These are phyloP conservation scores for Enhydra lutris DNA, from an alignment of 2,113 vertebrate species.

Conservation along the genomic window DNA sequence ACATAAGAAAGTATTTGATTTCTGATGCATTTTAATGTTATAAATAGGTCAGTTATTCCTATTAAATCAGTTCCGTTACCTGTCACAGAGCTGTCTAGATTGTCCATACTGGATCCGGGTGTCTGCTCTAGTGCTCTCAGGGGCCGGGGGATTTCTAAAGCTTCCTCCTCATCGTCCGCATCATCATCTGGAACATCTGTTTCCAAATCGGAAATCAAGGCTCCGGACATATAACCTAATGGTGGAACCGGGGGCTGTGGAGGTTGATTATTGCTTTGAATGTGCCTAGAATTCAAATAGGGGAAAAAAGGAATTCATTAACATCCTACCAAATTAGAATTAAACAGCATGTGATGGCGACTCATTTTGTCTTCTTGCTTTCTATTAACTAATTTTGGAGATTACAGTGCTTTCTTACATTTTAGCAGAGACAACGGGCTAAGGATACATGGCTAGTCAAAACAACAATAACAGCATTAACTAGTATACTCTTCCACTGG, in stretches of 20 bases:
- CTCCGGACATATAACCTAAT: conserved; percentile 96
- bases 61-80: conserved; percentile 82
- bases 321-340: background rate
- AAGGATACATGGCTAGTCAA: background rate
- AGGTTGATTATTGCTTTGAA: conserved; percentile 94
- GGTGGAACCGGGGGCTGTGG: conserved; percentile 96
- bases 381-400: background rate
- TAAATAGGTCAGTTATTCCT: conserved; percentile 63
- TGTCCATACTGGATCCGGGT: conserved; percentile 97
- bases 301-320: background rate
- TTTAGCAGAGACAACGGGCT: background rate
- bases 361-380: background rate
- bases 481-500: background rate
- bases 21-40: conserved; percentile 62
- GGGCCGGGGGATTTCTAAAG: conserved; percentile 92
- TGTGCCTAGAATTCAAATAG: conserved; percentile 88
- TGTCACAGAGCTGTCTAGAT: conserved; percentile 98
- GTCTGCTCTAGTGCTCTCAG: conserved; percentile 94
- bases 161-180: conserved; percentile 93
- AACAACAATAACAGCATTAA: background rate
- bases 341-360: background rate
- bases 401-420: background rate
- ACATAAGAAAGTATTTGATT: conserved; percentile 65
- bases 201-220: conserved; percentile 97
- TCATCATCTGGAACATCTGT: conserved; percentile 95